A percentile compares a stretch with the other conserved stretches of the same genome.
Evolutionary conservation across 2,113 vertebrate species (phyloP).

Genomic region (Seriola rivoliana): DNA sequence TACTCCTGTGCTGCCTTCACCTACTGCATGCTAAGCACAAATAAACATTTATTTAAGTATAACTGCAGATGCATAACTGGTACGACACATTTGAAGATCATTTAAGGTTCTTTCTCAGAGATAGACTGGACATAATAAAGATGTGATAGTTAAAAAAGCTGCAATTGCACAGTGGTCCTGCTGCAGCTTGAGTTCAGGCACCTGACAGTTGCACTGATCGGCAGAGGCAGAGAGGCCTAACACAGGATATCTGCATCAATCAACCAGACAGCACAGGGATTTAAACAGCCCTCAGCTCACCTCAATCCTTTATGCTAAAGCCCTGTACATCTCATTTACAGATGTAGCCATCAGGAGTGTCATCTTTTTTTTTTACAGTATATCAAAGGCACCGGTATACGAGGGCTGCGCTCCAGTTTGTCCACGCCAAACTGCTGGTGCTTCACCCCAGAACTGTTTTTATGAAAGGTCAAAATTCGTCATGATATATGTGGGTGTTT

Average conservation of each 20-base stretch:
- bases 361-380: constrained; percentile 7
- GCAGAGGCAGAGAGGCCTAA: constrained; percentile 49
- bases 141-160: constrained; percentile 24
- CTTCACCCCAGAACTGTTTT: not conserved
- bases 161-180: not conserved
- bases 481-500: not conserved
- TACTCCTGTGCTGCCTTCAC: not conserved
- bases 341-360: constrained; percentile 60
- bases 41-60: not conserved
- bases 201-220: constrained; percentile 67
- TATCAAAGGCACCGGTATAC: constrained; percentile 48
- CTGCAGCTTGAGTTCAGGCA: constrained; percentile 41
- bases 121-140: constrained; percentile 1
- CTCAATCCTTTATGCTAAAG: constrained; percentile 42
- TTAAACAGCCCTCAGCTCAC: constrained; percentile 58
- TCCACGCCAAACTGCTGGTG: constrained; percentile 7
- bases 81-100: constrained; percentile 5
- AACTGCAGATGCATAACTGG: not conserved
- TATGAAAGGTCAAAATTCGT: constrained; percentile 3
- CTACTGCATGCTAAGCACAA: not conserved
- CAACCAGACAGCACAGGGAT: constrained; percentile 72
- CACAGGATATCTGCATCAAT: constrained; percentile 77
- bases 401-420: not conserved
- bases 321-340: constrained; percentile 70
- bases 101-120: constrained; percentile 7